Conservation (phyloP, 2,888 invertebrate species). For the Myopa testacea region DNA sequence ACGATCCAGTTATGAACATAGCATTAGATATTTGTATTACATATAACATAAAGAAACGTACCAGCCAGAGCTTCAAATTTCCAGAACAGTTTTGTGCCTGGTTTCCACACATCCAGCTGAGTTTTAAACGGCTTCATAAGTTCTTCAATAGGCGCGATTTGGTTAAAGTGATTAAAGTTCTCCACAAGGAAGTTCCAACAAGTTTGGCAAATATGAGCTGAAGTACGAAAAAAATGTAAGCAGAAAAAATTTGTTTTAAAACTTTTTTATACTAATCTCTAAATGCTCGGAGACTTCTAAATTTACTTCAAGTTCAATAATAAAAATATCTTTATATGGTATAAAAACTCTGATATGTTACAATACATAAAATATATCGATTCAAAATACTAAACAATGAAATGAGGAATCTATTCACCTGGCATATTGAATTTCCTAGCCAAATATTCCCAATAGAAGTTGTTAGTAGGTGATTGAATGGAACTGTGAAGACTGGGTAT, state of each 20-base stretch:
- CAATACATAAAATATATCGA: not conserved
- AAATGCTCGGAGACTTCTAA: not conserved
- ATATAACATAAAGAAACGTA: slow-evolving; percentile 24
- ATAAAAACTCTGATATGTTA: not conserved
- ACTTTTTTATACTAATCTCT: too few relatives aligned
- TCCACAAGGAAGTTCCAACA: slow-evolving; percentile 54
- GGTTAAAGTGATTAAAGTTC: slow-evolving; percentile 54
- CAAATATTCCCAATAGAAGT: slow-evolving; percentile 52
- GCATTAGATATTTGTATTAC: not conserved
- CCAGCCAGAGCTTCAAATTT: slow-evolving; percentile 54
- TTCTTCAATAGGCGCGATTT: slow-evolving; percentile 55
- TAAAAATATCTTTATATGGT: not conserved
- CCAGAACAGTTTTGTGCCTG: slow-evolving; percentile 50
- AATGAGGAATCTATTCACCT: slow-evolving; percentile 45
- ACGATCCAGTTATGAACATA: not conserved
- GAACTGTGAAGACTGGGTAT: slow-evolving; percentile 55
- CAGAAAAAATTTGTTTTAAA: not conserved
- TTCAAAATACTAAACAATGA: not conserved
- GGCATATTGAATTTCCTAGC: slow-evolving; percentile 50
- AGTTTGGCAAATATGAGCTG: slow-evolving; percentile 52
- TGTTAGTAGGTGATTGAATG: slow-evolving; percentile 17
- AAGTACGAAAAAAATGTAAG: not conserved
- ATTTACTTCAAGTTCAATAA: not conserved
- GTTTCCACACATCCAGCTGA: slow-evolving; percentile 52
- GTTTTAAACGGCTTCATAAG: slow-evolving; percentile 54